Base-by-base conservation (phyloP, 2,888 invertebrate genomes). In the Drosophila monieri region DNA sequence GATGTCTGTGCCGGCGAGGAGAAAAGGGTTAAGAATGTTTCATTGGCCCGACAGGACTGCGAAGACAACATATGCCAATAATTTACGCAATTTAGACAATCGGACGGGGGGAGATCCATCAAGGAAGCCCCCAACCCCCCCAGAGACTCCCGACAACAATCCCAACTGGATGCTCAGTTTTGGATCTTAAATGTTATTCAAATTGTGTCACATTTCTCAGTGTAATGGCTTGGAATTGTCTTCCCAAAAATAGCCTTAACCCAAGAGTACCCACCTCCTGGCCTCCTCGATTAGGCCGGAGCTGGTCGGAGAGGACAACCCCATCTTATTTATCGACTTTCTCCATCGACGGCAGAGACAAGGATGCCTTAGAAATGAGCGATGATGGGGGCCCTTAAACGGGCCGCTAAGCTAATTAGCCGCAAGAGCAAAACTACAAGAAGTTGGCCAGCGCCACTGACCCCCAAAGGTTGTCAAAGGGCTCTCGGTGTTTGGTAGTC, bases 1-100 rank as follows among this genome's bases (percentile, higher is more conserved):
- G 71, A 77, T 76, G 79, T 77, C 77, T 69, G 58, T 27, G 27
- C 27, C 27, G 9, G 27, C 65, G 59, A 61, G 60, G 69, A 80
- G 69, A 80, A 85, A 88, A 85, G 88, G 83, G 88, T 84, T 87
- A 85, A 87, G 51, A 84, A 88, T 81, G 87, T 81, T 87, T 87
- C 81, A 87, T 87, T 81, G 81, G 81, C 61, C 70, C 51, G 62
- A 66, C 75, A 69, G 75, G 75, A 51, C 54, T 70, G 61, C 51
- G 49, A 61, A 86, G 81, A 87, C 88, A 83, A 83, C 83, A 83
- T 83, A 83, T 83, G 83, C 83, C 83, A 83, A 83, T 83, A 87
- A 83, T 83, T 83, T 83, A 83, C 88, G 83, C 87, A 85, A 83
- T 83, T 87, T 83, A 84, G 83, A 68, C 74, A 62, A 74, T 18